Base-by-base conservation (phyloP, 2,888 invertebrate genomes). In the Plebejus melissa region DNA sequence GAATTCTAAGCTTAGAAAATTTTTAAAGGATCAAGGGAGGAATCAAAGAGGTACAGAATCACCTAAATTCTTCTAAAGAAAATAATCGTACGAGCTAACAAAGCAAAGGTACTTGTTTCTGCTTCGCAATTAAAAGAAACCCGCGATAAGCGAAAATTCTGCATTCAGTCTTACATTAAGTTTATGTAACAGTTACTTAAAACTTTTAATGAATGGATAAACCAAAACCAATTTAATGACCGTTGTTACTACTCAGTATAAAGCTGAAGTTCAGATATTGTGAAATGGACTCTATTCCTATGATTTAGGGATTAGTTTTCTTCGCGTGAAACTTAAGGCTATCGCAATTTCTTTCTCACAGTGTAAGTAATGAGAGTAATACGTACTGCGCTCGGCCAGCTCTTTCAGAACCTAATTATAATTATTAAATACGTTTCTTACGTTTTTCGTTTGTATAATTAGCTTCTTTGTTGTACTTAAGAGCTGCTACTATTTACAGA, bases 131-230 rank as follows among this genome's bases (percentile, higher is more conserved):
- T 36, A 36, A 28, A 65, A 65, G 32, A 65, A 65, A 36, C 32
- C 11, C 13, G 22, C 32, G 32, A 65, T 65, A 65, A 32, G 16
- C 16, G 65, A 65, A 65, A 65, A 65, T 65, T 65, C 65, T 32
- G 32, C 32, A 65, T 32, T 32, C 65, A 36, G 4, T 65, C 65
- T 65, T 65, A 65, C 41, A 70, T 41, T 41, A 38, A 70, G 41
- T 70, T 38, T 72, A 0, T 54, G 54, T 72, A 54, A 72, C 72
- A 72, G 72, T 72, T 50, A 72, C 72, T 54, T 72, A 72, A 54
- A 72, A 72, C 72, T 72, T 72, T 72, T 72, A 72, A 72, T 72
- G 72, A 72, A 72, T 72, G 72, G 72, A 72, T 72, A 54, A 72
- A 72, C 72, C 72, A 50, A 72, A 72, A 72, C 72, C 72, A 72